These are phyloP conservation scores for Furcifer pardalis DNA, from an alignment of 2,797 vertebrate species.

Conservation along the genomic window DNA sequence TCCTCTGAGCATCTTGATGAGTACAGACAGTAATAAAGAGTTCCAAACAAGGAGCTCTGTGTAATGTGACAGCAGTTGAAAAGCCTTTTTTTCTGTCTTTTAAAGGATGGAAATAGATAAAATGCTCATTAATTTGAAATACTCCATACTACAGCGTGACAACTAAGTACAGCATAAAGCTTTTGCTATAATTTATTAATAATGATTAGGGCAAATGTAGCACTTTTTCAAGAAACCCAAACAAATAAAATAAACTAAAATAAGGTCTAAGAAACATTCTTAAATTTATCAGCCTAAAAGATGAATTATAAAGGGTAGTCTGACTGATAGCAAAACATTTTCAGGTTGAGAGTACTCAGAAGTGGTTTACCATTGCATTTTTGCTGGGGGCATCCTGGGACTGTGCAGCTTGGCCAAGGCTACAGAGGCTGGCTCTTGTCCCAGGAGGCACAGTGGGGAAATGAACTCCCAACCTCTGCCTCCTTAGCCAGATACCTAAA, in stretches of 20 bases:
- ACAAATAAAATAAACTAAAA: slow-evolving; percentile 11
- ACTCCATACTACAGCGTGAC: not conserved
- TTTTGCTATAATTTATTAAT: slow-evolving; percentile 30
- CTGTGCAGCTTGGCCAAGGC: no score
- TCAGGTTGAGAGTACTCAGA: no score
- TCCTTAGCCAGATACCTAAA: no score
- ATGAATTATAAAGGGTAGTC: no score
- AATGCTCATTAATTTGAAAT: not conserved
- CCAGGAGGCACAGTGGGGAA: no score
- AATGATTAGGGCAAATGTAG: not conserved
- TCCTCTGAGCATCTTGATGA: not conserved
- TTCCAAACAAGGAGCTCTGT: not conserved
- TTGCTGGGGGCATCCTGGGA: no score
- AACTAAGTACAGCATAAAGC: slow-evolving; percentile 7
- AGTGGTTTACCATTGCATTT: no score
- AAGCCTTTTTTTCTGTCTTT: not conserved
- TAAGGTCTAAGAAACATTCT: not conserved
- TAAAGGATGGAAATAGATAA: not conserved
- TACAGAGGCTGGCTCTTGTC: no score
- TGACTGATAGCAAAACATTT: no score
- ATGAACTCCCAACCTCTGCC: no score
- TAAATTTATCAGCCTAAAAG: not conserved
- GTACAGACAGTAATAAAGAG: not conserved
- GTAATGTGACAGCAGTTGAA: not conserved
- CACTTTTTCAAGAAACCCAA: slow-evolving; percentile 4